A percentile compares a stretch with the other conserved stretches of the same genome.
These are phyloP conservation scores for Hypena proboscidalis DNA, from an alignment of 2,888 invertebrate species.

Conservation along the genomic window DNA sequence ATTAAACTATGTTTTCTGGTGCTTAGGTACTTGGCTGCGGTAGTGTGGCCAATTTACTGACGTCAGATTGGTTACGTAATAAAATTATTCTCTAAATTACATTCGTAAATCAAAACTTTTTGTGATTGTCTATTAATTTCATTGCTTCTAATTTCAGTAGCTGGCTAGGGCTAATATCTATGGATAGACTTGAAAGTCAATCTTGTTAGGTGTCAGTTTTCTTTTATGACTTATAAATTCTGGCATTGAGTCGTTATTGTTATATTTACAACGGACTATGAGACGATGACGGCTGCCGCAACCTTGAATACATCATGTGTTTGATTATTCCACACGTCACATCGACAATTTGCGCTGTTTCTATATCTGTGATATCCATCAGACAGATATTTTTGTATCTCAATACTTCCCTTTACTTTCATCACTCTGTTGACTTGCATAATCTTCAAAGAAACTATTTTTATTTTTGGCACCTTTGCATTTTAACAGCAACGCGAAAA, in stretches of 20 bases:
- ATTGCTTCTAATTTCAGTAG: no score
- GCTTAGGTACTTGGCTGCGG: no score
- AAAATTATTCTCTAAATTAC: no score
- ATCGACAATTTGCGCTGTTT: constrained; percentile 65
- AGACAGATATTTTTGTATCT: constrained; percentile 29
- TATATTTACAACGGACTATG: constrained; percentile 67
- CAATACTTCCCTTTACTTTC: constrained; percentile 1
- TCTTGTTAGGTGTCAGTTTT: constrained; percentile 10
- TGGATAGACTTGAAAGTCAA: not conserved
- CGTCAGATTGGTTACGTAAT: no score
- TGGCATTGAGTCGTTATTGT: constrained; percentile 76
- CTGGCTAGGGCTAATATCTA: not conserved
- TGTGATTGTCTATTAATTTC: no score
- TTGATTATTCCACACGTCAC: constrained; percentile 73
- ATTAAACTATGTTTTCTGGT: no score
- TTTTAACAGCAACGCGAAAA: not conserved
- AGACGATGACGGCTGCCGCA: constrained; percentile 68
- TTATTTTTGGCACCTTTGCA: constrained; percentile 1
- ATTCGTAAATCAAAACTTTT: no score
- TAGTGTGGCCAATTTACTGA: no score
- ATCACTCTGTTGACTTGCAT: constrained; percentile 7
- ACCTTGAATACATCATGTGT: constrained; percentile 77
- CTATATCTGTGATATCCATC: constrained; percentile 46
- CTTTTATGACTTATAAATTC: constrained; percentile 49
- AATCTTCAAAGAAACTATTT: constrained; percentile 7